A percentile compares a stretch with the other conserved stretches of the same genome.
phyloP scores from a whole-genome alignment of 2,797 vertebrate genomes.

The Eospalax fontanierii region DNA sequence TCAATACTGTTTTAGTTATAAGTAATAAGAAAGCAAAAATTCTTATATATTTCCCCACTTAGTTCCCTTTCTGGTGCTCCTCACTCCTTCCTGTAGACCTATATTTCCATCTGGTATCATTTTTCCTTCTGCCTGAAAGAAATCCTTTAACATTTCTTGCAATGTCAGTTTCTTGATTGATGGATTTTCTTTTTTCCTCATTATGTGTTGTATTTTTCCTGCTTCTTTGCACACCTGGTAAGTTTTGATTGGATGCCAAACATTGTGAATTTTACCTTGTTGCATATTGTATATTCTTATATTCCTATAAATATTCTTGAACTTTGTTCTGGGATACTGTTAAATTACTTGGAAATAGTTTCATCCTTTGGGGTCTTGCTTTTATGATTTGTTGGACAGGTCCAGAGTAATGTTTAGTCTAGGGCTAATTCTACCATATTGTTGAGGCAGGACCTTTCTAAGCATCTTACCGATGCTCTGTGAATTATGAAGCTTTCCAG shows the following conservation, averaged over 20 bases:
- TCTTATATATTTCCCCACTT: neutral
- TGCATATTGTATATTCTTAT: conserved; percentile 49
- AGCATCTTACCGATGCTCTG: neutral
- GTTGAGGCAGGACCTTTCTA: conserved; percentile 49
- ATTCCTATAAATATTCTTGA: conserved; percentile 69
- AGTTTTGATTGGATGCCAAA: conserved; percentile 69
- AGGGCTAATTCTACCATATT: conserved; percentile 43
- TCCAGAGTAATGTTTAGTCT: conserved; percentile 70
- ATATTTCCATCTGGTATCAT: conserved; percentile 64
- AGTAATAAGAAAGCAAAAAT: conserved; percentile 41
- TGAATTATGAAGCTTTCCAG: conserved; percentile 13
- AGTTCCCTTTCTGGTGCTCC: conserved; percentile 13
- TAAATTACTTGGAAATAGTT: conserved; percentile 66
- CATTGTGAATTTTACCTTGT: conserved; percentile 50
- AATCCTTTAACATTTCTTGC: conserved; percentile 54
- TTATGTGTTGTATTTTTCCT: conserved; percentile 68
- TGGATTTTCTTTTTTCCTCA: conserved; percentile 32
- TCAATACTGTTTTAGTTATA: conserved; percentile 47
- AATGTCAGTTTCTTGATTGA: conserved; percentile 69
- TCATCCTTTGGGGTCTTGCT: conserved; percentile 51
- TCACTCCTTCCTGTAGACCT: conserved; percentile 28
- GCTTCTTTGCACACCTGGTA: conserved; percentile 68
- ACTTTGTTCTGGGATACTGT: conserved; percentile 50
- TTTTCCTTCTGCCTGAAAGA: conserved; percentile 63
- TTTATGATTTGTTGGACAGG: conserved; percentile 61